Percentiles rank a stretch among this genome's conserved stretches.
phyloP scores from a whole-genome alignment of 2,888 invertebrate genomes.

The Corbicula japonica region DNA sequence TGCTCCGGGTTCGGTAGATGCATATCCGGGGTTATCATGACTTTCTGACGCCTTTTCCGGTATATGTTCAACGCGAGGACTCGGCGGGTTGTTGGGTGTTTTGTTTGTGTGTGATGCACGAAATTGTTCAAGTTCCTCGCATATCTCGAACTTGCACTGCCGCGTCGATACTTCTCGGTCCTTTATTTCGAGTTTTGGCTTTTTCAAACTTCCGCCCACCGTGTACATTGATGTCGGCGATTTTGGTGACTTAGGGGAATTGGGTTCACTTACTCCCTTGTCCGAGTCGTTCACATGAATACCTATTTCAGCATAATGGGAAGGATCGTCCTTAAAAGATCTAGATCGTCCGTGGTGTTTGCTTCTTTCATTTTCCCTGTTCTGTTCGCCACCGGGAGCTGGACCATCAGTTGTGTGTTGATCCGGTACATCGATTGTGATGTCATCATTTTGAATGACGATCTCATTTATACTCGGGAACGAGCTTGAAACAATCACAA shows the following conservation, averaged over 20 bases:
- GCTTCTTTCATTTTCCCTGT: not conserved
- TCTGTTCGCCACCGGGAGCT: not conserved
- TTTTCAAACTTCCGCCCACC: conserved; percentile 33
- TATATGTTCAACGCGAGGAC: conserved; percentile 46
- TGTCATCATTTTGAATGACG: conserved; percentile 36
- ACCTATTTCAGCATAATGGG: conserved; percentile 35
- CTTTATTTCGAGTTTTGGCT: conserved; percentile 43
- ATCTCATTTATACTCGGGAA: conserved; percentile 47
- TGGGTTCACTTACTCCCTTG: too few species aligned
- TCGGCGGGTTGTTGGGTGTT: conserved; percentile 67
- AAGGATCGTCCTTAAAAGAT: conserved; percentile 7
- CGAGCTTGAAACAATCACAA: conserved; percentile 14
- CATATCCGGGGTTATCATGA: conserved; percentile 50
- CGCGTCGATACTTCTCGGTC: conserved; percentile 53
- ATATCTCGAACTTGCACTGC: conserved; percentile 67
- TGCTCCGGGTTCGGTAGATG: conserved; percentile 47
- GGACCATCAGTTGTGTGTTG: not conserved
- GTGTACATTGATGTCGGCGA: conserved; percentile 50
- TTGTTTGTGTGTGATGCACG: conserved; percentile 38
- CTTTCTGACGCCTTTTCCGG: conserved; percentile 27
- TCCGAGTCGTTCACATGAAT: conserved; percentile 12
- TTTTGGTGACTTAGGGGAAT: conserved; percentile 19
- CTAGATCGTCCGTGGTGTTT: conserved; percentile 1
- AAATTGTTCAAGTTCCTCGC: conserved; percentile 76
- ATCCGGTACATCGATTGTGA: conserved; percentile 29